Conservation (phyloP, 2,113 vertebrate species). For the Elachura formosa region DNA sequence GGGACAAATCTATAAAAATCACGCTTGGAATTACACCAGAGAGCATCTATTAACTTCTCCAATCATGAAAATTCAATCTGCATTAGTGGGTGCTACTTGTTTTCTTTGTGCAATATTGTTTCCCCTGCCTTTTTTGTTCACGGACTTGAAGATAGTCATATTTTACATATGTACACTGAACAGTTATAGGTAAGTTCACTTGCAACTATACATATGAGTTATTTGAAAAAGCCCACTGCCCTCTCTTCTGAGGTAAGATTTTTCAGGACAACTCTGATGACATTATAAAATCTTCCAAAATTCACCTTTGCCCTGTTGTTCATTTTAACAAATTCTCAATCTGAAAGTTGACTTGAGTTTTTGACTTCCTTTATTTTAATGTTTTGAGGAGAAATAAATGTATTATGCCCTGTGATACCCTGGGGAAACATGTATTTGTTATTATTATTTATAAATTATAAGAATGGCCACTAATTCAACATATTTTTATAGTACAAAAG, state of each 20-base stretch:
- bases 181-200: background rate
- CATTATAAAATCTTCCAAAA: background rate
- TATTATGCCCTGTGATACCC: background rate
- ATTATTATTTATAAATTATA: conserved; percentile 34
- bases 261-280: background rate
- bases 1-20: background rate
- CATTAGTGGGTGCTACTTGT: background rate
- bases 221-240: background rate
- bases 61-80: background rate
- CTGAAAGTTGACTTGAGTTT: background rate
- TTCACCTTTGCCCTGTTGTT: background rate
- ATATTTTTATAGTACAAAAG: background rate
- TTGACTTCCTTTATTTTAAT: background rate
- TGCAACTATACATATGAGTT: background rate
- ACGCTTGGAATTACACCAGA: background rate
- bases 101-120: background rate
- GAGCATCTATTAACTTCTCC: background rate
- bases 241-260: background rate
- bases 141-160: background rate
- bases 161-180: background rate
- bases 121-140: background rate
- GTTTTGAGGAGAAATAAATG: background rate
- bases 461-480: conserved; percentile 15
- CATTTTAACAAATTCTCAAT: background rate
- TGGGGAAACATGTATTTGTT: conserved; percentile 5